Evolutionary conservation across 2,113 vertebrate species (phyloP).

Genomic region (Potamarius usumacintae): DNA sequence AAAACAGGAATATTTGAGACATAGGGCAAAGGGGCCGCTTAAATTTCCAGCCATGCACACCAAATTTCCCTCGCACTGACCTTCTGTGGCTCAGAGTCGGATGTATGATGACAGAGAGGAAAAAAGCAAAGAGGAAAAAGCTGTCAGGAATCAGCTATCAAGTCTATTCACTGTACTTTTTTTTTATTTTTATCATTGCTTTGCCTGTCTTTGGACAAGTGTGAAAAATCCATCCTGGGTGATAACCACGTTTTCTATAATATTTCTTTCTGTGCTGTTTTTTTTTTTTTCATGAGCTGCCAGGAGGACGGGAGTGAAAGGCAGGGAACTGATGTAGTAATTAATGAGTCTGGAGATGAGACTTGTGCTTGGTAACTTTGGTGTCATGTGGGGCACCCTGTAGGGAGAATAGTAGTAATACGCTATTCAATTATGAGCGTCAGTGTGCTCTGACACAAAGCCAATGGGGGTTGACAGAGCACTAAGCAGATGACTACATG

Average conservation of each 20-base stretch:
- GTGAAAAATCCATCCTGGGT: conserved; percentile 19
- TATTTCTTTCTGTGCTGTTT: conserved; percentile 33
- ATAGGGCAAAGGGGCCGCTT: neutral
- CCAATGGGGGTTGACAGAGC: conserved; percentile 48
- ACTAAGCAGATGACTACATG: conserved; percentile 52
- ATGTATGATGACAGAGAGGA: conserved; percentile 25
- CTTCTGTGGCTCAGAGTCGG: conserved; percentile 1
- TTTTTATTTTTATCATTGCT: conserved; percentile 38
- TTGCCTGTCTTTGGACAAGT: conserved; percentile 42
- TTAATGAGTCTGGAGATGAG: conserved; percentile 61
- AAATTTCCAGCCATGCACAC: conserved; percentile 21
- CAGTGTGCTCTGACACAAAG: conserved; percentile 53
- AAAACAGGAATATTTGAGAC: conserved; percentile 12
- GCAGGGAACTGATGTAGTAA: conserved; percentile 59
- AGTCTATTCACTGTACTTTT: neutral
- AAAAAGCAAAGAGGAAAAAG: conserved; percentile 16
- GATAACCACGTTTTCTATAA: conserved; percentile 56
- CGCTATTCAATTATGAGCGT: conserved; percentile 59
- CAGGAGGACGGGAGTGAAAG: conserved; percentile 53
- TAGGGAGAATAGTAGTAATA: conserved; percentile 53
- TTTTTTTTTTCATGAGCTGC: conserved; percentile 20
- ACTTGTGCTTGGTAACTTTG: conserved; percentile 51
- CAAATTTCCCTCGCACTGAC: conserved; percentile 8
- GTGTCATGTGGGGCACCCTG: conserved; percentile 48
- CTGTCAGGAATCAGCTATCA: conserved; percentile 47